These are phyloP conservation scores for Meriones psammophilus DNA, from an alignment of 2,797 vertebrate genomes.

Conservation along the genomic window DNA sequence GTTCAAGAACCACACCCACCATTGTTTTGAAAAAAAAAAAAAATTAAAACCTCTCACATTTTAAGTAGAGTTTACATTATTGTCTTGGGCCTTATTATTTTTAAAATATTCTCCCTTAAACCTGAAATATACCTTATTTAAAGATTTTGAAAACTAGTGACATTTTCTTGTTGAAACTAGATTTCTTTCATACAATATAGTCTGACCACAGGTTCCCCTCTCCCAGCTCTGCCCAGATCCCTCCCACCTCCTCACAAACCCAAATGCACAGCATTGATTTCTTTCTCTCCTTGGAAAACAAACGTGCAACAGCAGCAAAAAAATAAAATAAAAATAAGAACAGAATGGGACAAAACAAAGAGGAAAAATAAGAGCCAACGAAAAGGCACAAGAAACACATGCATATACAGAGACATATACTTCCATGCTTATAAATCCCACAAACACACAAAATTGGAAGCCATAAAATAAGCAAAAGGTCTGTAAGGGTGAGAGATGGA, in stretches of 20 bases:
- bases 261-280: not conserved
- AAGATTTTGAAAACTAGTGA: not conserved
- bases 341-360: not conserved
- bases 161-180: not conserved
- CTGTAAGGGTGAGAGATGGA: not conserved
- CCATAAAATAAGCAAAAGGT: not conserved
- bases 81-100: not conserved
- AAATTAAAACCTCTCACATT: not conserved
- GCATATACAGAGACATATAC: not conserved
- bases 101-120: not conserved
- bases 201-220: not conserved
- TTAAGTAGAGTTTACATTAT: not conserved
- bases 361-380: fast-evolving
- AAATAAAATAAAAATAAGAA: not conserved
- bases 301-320: not conserved
- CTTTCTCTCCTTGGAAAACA: not conserved
- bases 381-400: not conserved
- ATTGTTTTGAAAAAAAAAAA: not conserved
- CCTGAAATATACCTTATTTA: not conserved
- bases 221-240: not conserved
- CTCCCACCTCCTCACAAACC: not conserved
- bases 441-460: not conserved
- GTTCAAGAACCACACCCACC: not conserved
- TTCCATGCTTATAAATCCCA: not conserved
- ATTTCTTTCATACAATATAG: not conserved